These are phyloP conservation scores for Rhagologus leucostigma DNA, from an alignment of 2,113 vertebrate species.

Conservation along the genomic window DNA sequence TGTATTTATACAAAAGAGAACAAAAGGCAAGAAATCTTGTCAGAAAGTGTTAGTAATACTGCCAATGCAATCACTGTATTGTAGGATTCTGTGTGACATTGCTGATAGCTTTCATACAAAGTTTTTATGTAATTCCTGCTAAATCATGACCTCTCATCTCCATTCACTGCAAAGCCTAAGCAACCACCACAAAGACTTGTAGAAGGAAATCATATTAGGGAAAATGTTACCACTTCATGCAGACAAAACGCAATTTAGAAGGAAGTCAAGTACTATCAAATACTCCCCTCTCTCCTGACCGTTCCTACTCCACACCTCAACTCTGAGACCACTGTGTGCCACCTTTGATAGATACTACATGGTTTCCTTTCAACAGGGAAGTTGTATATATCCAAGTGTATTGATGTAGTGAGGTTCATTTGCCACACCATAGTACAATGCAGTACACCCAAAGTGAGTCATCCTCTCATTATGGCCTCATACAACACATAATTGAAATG, in stretches of 20 bases:
- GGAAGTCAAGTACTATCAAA: background rate
- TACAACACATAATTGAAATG: background rate
- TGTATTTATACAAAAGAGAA: background rate
- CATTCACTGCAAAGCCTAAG: background rate
- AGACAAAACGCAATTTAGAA: background rate
- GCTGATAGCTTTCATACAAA: background rate
- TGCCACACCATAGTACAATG: background rate
- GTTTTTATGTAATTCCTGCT: background rate
- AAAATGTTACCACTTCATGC: background rate
- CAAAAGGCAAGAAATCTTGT: background rate
- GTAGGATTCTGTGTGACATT: background rate
- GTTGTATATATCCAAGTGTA: background rate
- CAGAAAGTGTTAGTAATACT: background rate
- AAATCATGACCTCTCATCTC: background rate
- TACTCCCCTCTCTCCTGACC: background rate
- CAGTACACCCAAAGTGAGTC: background rate
- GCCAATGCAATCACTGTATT: background rate
- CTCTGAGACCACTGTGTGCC: background rate
- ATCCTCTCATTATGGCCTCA: background rate
- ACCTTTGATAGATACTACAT: background rate
- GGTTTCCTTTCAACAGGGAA: background rate
- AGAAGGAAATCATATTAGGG: background rate
- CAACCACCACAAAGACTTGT: background rate
- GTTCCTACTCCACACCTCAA: background rate
- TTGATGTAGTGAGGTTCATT: background rate